Conservation (phyloP, 1,140 invertebrate genomes). For the Pararge aegeria region DNA sequence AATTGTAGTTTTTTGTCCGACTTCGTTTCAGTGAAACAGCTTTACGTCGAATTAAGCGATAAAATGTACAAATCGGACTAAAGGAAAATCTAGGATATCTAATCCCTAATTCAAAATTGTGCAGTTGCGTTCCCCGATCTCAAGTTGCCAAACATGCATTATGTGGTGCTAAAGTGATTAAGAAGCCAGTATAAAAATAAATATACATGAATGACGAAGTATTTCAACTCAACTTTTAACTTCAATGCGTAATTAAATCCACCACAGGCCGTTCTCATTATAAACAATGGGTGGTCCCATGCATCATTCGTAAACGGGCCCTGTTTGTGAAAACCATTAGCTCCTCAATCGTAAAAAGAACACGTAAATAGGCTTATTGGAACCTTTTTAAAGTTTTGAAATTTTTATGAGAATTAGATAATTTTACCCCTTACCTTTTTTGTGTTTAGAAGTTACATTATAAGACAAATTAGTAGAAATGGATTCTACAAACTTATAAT, state of each 20-base stretch:
- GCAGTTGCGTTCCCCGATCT: no score
- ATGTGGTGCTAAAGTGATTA: no score
- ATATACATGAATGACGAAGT: slow-evolving; percentile 60
- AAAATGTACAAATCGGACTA: neutral
- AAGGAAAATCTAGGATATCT: neutral
- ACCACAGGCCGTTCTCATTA: slow-evolving; percentile 53
- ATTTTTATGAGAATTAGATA: no score
- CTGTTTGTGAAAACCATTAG: slow-evolving; percentile 30
- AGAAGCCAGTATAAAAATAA: slow-evolving; percentile 30
- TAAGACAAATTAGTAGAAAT: no score
- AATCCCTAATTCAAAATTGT: no score
- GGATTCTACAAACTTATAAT: no score
- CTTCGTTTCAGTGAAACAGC: no score
- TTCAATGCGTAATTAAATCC: slow-evolving; percentile 60
- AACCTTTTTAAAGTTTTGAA: no score
- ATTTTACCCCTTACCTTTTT: no score
- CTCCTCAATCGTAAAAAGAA: slow-evolving; percentile 1
- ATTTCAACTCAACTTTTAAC: slow-evolving; percentile 46
- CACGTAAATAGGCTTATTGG: no score
- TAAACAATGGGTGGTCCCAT: slow-evolving; percentile 47
- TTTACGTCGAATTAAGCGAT: neutral
- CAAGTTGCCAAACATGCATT: no score
- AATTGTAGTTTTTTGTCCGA: neutral
- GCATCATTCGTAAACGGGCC: slow-evolving; percentile 37
- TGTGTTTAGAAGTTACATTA: no score